A percentile compares a stretch with the other conserved stretches of the same genome.
phyloP scores from a whole-genome alignment of 2,888 invertebrate genomes.

The Dorcus parallelipipedus region DNA sequence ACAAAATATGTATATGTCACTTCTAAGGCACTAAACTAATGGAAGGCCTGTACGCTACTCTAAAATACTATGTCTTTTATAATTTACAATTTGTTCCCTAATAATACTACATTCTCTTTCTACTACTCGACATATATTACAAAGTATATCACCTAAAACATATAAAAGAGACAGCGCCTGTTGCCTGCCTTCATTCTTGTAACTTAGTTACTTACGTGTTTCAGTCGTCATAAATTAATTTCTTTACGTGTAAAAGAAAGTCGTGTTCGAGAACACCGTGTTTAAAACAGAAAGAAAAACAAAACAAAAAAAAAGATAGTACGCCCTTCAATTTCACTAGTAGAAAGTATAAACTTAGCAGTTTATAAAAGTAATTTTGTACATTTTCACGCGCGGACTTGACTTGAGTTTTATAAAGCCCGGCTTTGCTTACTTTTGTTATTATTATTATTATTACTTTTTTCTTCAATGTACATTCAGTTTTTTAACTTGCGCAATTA shows the following conservation, averaged over 20 bases:
- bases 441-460: no score
- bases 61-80: constrained; percentile 29
- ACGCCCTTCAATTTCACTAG: constrained; percentile 13
- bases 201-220: constrained; percentile 24
- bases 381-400: no score
- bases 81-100: constrained; percentile 32
- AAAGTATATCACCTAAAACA: constrained; percentile 22
- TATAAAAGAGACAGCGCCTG: constrained; percentile 21
- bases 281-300: constrained; percentile 17
- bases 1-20: constrained; percentile 42
- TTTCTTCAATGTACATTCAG: no score
- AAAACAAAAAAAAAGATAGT: constrained; percentile 24
- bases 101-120: constrained; percentile 24
- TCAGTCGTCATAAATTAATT: constrained; percentile 22
- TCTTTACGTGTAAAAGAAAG: constrained; percentile 16
- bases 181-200: constrained; percentile 21
- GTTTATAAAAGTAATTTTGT: not conserved
- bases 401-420: no score
- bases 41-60: constrained; percentile 40
- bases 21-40: constrained; percentile 47
- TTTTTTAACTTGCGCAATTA: no score
- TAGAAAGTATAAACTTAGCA: not conserved
- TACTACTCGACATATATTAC: constrained; percentile 17
- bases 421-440: no score
- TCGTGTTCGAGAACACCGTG: not conserved